Base-by-base conservation (phyloP, 2,888 invertebrate genomes). In the Odontomyia ornata region DNA sequence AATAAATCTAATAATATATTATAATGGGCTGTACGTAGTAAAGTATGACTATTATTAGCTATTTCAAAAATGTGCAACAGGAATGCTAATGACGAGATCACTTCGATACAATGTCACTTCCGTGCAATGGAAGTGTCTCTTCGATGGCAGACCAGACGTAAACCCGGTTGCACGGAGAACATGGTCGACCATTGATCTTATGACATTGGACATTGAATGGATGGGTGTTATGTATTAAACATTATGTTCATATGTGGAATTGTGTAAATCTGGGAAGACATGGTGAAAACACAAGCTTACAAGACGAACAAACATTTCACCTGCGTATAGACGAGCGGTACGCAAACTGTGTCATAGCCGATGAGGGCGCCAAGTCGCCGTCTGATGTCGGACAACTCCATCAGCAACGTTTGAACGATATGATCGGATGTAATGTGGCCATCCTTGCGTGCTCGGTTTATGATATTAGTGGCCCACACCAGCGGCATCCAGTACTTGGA, bases 401-500 rank as follows among this genome's bases (percentile, higher is more conserved):
- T 92, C 76, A 97, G 88, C 79, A 97, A 89, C 1, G 96, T 96
- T 87, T 97, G 95, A 11, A 97, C 95, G 80, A 97, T 95, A 82
- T 96, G 97, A 86, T 97, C 97, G 81, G 94, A 95, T 67, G 91
- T 90, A 81, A 96, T 96, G 76, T 95, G 88, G 0, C 93, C 92
- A 82, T 96, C 96, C 83, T 94, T 94, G 78, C 95, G 88, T 3
- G 96, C 95, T 77, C 95, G 89, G 86, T 95, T 95, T 81, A 96
- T 95, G 80, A 96, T 94, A 85, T 95, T 95, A 4, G 95, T 95
- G 57, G 96, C 96, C 96, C 96, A 96, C 18, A 95, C 95, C 73
- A 96, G 87, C 0, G 96, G 96, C 93, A 96, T 94, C 96, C 96
- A 96, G 85, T 96, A 96, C 82, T 93, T 93, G 15, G 95, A 94